Percentiles rank a stretch among this genome's conserved stretches.
Evolutionary conservation across 2,797 vertebrate genomes (phyloP).

Genomic region (Melanotaenia boesemani): DNA sequence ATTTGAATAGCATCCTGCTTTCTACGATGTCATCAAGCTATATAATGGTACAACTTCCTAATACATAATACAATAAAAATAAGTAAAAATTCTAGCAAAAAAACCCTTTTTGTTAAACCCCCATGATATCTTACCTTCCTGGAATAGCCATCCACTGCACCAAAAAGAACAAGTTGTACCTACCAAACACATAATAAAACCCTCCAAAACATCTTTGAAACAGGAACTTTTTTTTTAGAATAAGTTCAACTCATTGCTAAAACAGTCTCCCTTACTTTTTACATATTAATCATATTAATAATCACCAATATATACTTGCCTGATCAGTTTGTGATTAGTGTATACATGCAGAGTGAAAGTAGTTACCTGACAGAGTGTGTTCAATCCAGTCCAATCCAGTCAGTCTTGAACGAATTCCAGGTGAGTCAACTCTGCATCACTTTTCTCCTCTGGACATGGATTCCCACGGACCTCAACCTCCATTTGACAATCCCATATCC

Average conservation of each 20-base stretch:
- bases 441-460: background rate
- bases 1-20: too few relatives aligned
- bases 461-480: background rate
- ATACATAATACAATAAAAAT: too few relatives aligned
- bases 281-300: too few relatives aligned
- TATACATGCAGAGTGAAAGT: slow-evolving; percentile 1
- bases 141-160: too few relatives aligned
- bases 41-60: too few relatives aligned
- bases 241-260: background rate
- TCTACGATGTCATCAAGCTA: too few relatives aligned
- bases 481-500: too few relatives aligned
- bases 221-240: background rate
- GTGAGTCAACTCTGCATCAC: slow-evolving; percentile 6
- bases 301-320: background rate
- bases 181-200: background rate
- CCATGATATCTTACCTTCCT: too few relatives aligned
- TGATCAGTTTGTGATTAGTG: slow-evolving; percentile 7
- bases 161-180: background rate
- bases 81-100: too few relatives aligned
- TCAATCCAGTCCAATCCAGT: background rate
- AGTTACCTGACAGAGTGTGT: slow-evolving; percentile 2
- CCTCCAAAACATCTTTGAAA: background rate
- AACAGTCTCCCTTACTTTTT: too few relatives aligned
- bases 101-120: too few relatives aligned
- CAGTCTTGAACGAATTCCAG: background rate